A percentile compares a stretch with the other conserved stretches of the same genome.
Conservation (phyloP, 2,888 invertebrate genomes). For the Torymus tubicola region DNA sequence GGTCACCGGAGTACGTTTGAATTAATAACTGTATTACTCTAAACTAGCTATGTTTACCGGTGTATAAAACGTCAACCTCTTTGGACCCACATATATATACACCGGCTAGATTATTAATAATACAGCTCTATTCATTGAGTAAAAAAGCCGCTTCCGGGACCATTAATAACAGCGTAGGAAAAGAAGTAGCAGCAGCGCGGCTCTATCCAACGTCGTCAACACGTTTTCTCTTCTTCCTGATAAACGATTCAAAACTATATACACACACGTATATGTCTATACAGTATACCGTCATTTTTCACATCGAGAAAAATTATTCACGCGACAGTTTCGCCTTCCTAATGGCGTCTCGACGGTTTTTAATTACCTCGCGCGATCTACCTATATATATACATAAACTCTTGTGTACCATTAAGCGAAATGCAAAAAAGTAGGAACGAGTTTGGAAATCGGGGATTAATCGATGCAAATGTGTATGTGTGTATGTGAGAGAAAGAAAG, state of each 20-base stretch:
- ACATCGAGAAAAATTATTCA: conserved; percentile 24
- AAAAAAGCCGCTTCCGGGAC: not conserved
- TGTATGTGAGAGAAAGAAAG: no score
- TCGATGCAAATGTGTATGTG: no score
- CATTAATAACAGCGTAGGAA: conserved; percentile 10
- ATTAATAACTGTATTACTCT: no score
- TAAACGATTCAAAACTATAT: conserved; percentile 11
- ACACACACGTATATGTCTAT: no score
- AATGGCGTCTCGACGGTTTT: conserved; percentile 30
- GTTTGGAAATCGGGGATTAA: no score
- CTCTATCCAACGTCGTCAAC: not conserved
- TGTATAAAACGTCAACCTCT: no score
- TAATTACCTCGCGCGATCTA: not conserved
- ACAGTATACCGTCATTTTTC: conserved; percentile 37
- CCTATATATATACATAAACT: not conserved
- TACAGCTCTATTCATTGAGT: no score
- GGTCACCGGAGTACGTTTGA: not conserved
- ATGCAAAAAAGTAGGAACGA: not conserved
- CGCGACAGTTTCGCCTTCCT: not conserved
- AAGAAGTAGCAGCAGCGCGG: not conserved
- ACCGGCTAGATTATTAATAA: no score
- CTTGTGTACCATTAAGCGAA: conserved; percentile 3
- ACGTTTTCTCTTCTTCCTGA: conserved; percentile 3
- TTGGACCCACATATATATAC: no score
- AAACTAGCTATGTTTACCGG: no score